Evolutionary conservation across 2,113 vertebrate genomes (phyloP), one percentile per base, ranked within the genome.

Genomic region (Callipepla californica): DNA sequence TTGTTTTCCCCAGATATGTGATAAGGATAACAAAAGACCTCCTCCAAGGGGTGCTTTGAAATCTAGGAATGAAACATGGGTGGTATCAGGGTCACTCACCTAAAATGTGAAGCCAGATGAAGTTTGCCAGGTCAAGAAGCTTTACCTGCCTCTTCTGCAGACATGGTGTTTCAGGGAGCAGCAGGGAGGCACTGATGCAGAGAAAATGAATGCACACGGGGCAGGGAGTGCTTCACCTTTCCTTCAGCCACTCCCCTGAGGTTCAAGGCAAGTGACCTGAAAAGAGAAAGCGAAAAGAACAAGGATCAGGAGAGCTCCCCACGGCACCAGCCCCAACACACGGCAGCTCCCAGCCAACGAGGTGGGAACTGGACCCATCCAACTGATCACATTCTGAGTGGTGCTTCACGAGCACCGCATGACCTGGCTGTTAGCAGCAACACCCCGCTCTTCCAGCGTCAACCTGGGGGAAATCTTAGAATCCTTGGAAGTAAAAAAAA

Each of bases 161-260:
- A 18, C 17, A 32, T 50, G 30, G 61, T 25, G 5, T 40, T 32
- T 32, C 7, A 36, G n/a, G 48, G 73, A 69, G 62, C 36, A 80
- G 68, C 62, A 45, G 73, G n/a, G 12, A 1, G 4, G 65, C 81
- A 44, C 26, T 2, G 0, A 16, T 1, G 6, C 1, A 53, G n/a
- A 19, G 19, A 48, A 36, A 66, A 32, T 0, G 13, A 23, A 32
- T 9, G 8, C 26, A n/a, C 10, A 38, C 67, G 44, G 47, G 20
- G 72, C 38, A 82, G 53, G 28, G 22, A 44, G 1, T 50, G 47
- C 26, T 70, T 28, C 47, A 70, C 47, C 47, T 51, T 3, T 26
- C 83, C 59, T 76, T 45, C 80, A 21, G 4, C 77, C 5, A 1
- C 53, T 79, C 26, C 62, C 44, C 21, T 2, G 3, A 14, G 28